Percentiles rank a stretch among this genome's conserved stretches.
Conservation (phyloP, 2,797 vertebrate species). For the Hoplostethus mediterraneus region DNA sequence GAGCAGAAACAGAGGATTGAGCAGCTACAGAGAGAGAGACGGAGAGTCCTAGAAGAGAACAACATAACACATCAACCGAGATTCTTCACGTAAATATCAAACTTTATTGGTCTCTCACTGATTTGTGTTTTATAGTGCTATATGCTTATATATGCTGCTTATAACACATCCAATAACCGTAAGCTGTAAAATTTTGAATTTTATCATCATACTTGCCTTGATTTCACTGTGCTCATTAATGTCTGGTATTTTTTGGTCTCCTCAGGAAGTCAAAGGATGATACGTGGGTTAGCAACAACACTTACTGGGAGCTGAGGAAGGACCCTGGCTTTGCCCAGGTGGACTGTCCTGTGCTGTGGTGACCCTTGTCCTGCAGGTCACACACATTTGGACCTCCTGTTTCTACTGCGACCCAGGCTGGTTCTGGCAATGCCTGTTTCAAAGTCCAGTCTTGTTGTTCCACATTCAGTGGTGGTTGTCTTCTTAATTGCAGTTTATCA, state of each 20-base stretch:
- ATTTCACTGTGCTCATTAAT: background rate
- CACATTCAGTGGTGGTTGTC: conserved; percentile 39
- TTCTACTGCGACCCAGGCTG: conserved; percentile 64
- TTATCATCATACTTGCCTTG: background rate
- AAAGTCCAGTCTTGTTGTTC: conserved; percentile 20
- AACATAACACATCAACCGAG: conserved; percentile 89
- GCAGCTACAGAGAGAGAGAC: conserved; percentile 93
- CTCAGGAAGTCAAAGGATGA: conserved; percentile 92
- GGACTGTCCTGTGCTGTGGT: conserved; percentile 93
- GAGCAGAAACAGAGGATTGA: conserved; percentile 95
- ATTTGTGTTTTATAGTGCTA: background rate
- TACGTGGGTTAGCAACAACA: conserved; percentile 94
- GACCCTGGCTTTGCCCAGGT: conserved; percentile 90
- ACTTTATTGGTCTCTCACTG: background rate
- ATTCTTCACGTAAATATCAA: conserved; percentile 91
- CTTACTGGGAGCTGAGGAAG: conserved; percentile 93
- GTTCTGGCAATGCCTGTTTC: conserved; percentile 57
- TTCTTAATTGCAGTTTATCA: conserved; percentile 63
- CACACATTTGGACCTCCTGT: conserved; percentile 37
- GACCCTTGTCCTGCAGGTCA: conserved; percentile 66
- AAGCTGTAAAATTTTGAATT: no score
- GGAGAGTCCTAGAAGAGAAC: conserved; percentile 90
- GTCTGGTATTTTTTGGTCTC: conserved; percentile 15
- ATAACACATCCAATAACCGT: no score
- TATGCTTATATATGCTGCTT: background rate